These are phyloP conservation scores for Uromys caudimaculatus DNA, from an alignment of 2,797 vertebrate genomes.

Conservation along the genomic window DNA sequence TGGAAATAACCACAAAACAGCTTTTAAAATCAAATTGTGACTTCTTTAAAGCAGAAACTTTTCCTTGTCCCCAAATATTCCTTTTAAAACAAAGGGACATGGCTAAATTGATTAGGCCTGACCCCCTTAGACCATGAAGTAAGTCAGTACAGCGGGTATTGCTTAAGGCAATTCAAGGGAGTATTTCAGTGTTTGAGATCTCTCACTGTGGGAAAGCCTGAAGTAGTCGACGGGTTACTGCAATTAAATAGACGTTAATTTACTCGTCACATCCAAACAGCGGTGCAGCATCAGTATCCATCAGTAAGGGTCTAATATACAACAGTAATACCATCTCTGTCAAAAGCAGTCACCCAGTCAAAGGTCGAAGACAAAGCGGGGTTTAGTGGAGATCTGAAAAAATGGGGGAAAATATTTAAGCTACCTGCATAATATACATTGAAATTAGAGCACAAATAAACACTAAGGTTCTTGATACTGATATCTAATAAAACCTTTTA, in stretches of 20 bases:
- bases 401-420: constrained; percentile 74
- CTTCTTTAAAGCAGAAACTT: constrained; percentile 41
- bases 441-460: constrained; percentile 30
- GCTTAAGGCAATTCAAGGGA: neutral
- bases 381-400: constrained; percentile 80
- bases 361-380: constrained; percentile 81
- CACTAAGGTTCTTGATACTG: constrained; percentile 19
- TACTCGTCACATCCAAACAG: constrained; percentile 81
- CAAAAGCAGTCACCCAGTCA: constrained; percentile 71
- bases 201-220: neutral
- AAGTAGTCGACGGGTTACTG: constrained; percentile 55
- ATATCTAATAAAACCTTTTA: neutral
- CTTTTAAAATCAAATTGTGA: constrained; percentile 54
- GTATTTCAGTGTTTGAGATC: constrained; percentile 4
- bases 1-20: constrained; percentile 45
- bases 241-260: constrained; percentile 60
- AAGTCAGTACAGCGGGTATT: constrained; percentile 9
- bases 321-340: constrained; percentile 71
- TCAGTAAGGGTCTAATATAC: constrained; percentile 74
- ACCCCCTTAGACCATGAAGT: neutral
- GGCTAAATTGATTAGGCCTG: neutral
- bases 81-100: constrained; percentile 20
- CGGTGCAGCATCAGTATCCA: constrained; percentile 71
- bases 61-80: neutral
- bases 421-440: constrained; percentile 34